These are phyloP conservation scores for Aporrectodea caliginosa DNA, from an alignment of 1,140 invertebrate genomes.

Conservation along the genomic window DNA sequence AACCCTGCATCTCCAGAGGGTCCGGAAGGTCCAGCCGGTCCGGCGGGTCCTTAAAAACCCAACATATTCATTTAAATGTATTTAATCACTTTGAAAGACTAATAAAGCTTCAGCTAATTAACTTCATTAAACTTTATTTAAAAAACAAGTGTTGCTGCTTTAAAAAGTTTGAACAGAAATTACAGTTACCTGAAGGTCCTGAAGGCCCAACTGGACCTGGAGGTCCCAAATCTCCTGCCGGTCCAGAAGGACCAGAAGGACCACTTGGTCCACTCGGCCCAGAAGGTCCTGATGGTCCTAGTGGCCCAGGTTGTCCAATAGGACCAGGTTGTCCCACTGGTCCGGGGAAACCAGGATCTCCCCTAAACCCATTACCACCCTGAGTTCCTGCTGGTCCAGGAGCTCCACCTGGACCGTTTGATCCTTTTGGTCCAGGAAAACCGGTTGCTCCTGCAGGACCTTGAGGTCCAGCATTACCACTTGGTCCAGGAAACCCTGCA, in stretches of 20 bases:
- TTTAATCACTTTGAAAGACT: too few species aligned
- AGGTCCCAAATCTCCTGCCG: constrained; percentile 35
- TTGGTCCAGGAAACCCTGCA: constrained; percentile 33
- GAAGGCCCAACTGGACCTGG: constrained; percentile 37
- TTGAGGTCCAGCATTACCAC: constrained; percentile 38
- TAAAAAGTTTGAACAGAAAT: too few species aligned
- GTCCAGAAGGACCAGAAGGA: constrained; percentile 10
- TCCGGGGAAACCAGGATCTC: constrained; percentile 43
- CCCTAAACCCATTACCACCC: constrained; percentile 44
- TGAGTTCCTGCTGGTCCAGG: constrained; percentile 41
- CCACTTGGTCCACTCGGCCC: constrained; percentile 36
- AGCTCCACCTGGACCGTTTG: constrained; percentile 37
- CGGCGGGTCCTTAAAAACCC: constrained; percentile 45
- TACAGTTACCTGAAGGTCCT: constrained; percentile 42
- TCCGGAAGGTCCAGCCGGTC: constrained; percentile 35
- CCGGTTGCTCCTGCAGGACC: constrained; percentile 46
- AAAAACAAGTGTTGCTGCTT: too few species aligned
- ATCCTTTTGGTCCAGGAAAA: constrained; percentile 18
- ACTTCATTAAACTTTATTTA: too few species aligned
- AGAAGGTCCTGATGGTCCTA: constrained; percentile 32
- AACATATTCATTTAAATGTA: too few species aligned
- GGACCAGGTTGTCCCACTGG: constrained; percentile 5
- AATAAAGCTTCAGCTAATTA: too few species aligned
- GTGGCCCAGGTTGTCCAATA: constrained; percentile 27
- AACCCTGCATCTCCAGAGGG: constrained; percentile 21